Evolutionary conservation across 2,113 vertebrate genomes (phyloP), one percentile per base, ranked within the genome.

Genomic region (Ochotona princeps): DNA sequence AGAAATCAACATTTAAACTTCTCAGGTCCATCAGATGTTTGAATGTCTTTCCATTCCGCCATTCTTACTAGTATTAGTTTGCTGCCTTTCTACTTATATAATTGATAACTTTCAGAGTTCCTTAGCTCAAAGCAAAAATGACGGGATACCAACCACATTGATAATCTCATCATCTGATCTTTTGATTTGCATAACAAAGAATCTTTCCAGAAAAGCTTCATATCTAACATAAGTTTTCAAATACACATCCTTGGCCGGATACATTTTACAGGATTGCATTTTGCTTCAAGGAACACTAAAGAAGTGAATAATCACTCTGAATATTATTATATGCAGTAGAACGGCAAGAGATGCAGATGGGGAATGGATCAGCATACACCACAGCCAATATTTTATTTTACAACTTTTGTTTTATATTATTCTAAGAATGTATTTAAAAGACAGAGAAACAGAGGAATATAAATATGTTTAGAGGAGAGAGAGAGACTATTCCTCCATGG

Each of bases 101-200:
- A 47, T 44, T 51, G 21, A 28, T 15, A 44, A 1, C 44, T 23
- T 18, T 28, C 10, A 3, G 54, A 8, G 26, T 3, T 32, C 25
- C n/a, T 63, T 1, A 0, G 3, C 0, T 21, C 1, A 30, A 74
- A 44, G 38, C 38, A 44, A 6, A 44, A 6, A 44, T 44, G 38
- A 44, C 38, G 6, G 38, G 38, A 44, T 44, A 44, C 38, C 38
- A 44, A 44, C 6, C 38, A 44, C 38, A 44, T 4, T 44, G 38
- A 6, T 44, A 44, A 3, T 44, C 38, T 44, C 38, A 44, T 44
- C 38, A 44, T 44, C 38, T 44, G 38, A 44, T 44, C 38, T 44
- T 44, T 44, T 44, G 38, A 44, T 44, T 44, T 28, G 25, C 18
- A 20, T 74, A 47, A 14, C 28, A 49, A 54, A 74, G 30, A 13